These are phyloP conservation scores for Microdon myrmicae DNA, from an alignment of 2,888 invertebrate species.

Conservation along the genomic window DNA sequence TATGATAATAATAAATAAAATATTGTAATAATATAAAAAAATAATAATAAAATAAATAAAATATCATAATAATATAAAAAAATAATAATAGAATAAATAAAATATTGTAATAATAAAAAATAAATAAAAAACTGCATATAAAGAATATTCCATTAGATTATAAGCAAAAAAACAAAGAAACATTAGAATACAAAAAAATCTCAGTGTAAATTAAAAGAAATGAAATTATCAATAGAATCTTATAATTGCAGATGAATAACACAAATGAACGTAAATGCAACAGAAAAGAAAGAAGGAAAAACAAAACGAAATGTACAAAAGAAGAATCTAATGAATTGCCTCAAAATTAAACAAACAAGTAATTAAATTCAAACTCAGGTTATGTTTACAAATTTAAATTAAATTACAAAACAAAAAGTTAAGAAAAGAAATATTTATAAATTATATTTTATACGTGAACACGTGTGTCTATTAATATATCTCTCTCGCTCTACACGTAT, in stretches of 20 bases:
- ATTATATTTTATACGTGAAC: constrained; percentile 42
- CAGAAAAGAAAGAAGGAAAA: neutral
- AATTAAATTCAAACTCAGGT: constrained; percentile 44
- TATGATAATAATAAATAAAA: constrained; percentile 3
- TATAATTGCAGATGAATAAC: neutral
- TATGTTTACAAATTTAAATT: constrained; percentile 48
- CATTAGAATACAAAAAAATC: neutral
- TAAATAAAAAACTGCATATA: constrained; percentile 26
- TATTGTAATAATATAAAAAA: neutral
- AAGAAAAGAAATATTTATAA: constrained; percentile 9
- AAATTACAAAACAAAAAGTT: constrained; percentile 14
- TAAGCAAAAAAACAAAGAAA: neutral
- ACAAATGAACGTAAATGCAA: constrained; percentile 21
- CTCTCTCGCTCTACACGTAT: no score
- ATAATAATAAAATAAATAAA: constrained; percentile 1
- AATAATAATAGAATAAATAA: neutral
- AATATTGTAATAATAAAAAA: neutral
- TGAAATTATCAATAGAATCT: neutral
- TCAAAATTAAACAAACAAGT: constrained; percentile 5
- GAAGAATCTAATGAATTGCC: neutral
- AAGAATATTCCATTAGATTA: neutral
- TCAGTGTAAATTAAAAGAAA: neutral
- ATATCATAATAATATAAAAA: neutral
- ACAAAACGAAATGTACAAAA: constrained; percentile 1
- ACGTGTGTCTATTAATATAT: constrained; percentile 29